These are phyloP conservation scores for Sitodiplosis mosellana DNA, from an alignment of 1,140 invertebrate species.

Conservation along the genomic window DNA sequence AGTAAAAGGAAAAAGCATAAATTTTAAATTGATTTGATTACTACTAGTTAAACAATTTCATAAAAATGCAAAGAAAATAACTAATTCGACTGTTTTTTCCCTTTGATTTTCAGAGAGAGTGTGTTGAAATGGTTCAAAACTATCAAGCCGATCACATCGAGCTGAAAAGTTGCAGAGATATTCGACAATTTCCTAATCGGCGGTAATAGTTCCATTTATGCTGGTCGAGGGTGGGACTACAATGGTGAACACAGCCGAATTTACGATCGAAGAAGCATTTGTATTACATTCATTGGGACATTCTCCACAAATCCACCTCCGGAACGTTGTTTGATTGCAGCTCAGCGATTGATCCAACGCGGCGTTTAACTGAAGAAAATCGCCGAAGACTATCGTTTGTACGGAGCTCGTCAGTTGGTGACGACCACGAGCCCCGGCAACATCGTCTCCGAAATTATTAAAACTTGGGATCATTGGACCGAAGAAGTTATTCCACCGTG, in stretches of 20 bases:
- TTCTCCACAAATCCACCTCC: background rate
- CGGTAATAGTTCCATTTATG: constrained; percentile 35
- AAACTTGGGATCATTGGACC: background rate
- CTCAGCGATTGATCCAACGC: background rate
- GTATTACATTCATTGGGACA: background rate
- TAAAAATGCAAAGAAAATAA: too few species aligned
- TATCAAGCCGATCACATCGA: constrained; percentile 25
- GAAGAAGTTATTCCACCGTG: too few species aligned
- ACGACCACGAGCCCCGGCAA: background rate
- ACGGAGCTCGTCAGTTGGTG: background rate
- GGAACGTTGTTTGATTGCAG: background rate
- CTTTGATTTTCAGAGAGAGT: too few species aligned
- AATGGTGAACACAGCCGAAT: constrained; percentile 29
- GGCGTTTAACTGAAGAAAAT: background rate
- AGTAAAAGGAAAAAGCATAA: too few species aligned
- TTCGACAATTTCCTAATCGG: constrained; percentile 38
- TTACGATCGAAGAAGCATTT: constrained; percentile 7
- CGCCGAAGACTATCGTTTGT: background rate
- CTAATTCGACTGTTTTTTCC: too few species aligned
- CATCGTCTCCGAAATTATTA: background rate
- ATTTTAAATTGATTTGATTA: too few species aligned
- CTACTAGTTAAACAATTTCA: too few species aligned
- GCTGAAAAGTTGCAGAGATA: constrained; percentile 32
- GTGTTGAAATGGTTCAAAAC: constrained; percentile 28
- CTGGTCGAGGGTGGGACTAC: constrained; percentile 34